Evolutionary conservation across 2,113 vertebrate genomes (phyloP), one percentile per base, ranked within the genome.

Genomic region (Hemibagrus wyckioides): DNA sequence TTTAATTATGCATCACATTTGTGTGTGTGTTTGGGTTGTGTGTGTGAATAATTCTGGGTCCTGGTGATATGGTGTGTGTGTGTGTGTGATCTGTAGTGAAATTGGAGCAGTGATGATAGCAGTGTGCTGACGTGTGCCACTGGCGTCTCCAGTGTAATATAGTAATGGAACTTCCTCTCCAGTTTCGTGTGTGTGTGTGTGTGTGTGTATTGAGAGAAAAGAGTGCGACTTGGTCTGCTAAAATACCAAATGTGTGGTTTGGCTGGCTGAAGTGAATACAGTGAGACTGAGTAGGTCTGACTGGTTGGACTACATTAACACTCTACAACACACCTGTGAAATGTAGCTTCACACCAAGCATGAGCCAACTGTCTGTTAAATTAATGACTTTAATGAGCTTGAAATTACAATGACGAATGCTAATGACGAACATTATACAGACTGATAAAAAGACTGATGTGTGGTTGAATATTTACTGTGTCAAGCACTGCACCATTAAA

Each of bases 1-100:
- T 79, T 89, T 89, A 89, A 89, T 89, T 87, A 89, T 85, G 77
- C 59, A 87, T 85, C 71, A 86, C 50, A 83, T 80, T 80, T 57
- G 77, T 39, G 76, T 17, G 6, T 75, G 80, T 86, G 71, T 82
- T 69, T 79, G 71, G 41, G 50, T 56, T 75, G 67, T 73, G 19
- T 81, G 30, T 81, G 54, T 61, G 76, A 73, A 84, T 86, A 80
- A 84, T 52, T 80, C 21, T 76, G 44, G 41, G 57, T 67, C 28
- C 30, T 80, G 28, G 44, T 48, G 44, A 4, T 50, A 25, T 77
- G 41, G 50, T 69, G 59, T 85, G 48, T 76, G 82, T 59, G 82
- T 19, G 33, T 85, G 59, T 48, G 84, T 76, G 77, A 85, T 90
- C 71, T 33, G 54, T 83, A 86, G 69, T 89, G 89, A 89, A 89